Evolutionary conservation across 2,888 invertebrate species (phyloP), one percentile per base, ranked within the genome.

Genomic region (Lagria hirta): DNA sequence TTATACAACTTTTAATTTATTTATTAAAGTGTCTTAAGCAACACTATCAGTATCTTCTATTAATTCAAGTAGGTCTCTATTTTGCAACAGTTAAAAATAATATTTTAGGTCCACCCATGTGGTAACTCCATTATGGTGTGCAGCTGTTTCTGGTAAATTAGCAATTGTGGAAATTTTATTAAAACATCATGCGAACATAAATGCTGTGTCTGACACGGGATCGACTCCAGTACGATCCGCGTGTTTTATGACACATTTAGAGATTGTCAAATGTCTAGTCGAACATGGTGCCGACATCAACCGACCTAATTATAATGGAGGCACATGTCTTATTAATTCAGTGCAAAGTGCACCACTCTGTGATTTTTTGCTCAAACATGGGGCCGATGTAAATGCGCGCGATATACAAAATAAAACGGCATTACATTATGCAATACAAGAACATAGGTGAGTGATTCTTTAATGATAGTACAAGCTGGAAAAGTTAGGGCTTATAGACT

Each of bases 331-430:
- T 49, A 94, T 95, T 60, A 95, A 95, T 73, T 86, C 91, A 1
- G 92, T 94, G 51, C 94, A 94, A 74, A 88, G 88, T 58, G 83
- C 82, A 44, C 79, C 82, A 43, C 76, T 95, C 30, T 93, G 92
- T 70, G 78, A 82, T 45, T 89, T 83, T 72, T 76, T 94, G 51
- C 79, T 95, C 43, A 72, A 80, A 57, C 82, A 85, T 66, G 91
- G 91, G 29, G 93, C 88, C 2, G 79, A 82, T 57, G 87, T 91
- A 3, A 89, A 94, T 75, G 90, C 92, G 21, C 80, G 80, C 42
- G 94, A 95, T 73, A 86, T 88, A 65, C 92, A 93, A 71, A 84
- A 83, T 58, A 93, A 93, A 75, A 88, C 93, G 48, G 93, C 93
- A 40, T 77, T 94, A 61, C 94, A 94, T 75, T 94, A 95, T 75